Evolutionary conservation across 1,140 invertebrate genomes (phyloP).

Genomic region (Neodiprion pinetum): DNA sequence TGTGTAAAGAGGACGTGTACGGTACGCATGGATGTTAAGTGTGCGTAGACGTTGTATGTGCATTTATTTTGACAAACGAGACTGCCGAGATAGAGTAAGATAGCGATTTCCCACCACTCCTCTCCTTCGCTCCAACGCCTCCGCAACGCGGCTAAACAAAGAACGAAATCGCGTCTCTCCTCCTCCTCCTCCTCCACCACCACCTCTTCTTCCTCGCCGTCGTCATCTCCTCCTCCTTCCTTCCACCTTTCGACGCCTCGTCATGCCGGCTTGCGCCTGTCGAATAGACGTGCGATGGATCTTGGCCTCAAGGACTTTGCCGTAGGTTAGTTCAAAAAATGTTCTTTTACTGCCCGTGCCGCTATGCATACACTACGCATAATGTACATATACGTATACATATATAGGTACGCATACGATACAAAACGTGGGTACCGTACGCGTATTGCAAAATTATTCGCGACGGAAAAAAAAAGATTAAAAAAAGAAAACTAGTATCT

Average conservation of each 20-base stretch:
- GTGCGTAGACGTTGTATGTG: background rate
- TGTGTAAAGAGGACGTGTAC: no score
- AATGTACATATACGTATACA: slow-evolving; percentile 1
- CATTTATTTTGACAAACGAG: background rate
- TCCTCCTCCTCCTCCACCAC: background rate
- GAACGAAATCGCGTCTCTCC: background rate
- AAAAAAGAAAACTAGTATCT: no score
- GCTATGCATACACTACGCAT: background rate
- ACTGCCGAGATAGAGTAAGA: background rate
- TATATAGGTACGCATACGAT: slow-evolving; percentile 2
- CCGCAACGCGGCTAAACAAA: slow-evolving; percentile 1
- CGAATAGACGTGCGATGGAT: no score
- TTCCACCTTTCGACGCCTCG: background rate
- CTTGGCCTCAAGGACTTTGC: background rate
- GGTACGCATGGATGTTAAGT: no score
- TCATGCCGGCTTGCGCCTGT: no score
- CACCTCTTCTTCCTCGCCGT: background rate
- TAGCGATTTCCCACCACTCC: background rate
- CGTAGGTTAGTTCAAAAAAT: slow-evolving; percentile 3
- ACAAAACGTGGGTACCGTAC: background rate
- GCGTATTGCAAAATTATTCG: background rate
- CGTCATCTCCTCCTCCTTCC: background rate
- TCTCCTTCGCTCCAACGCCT: background rate
- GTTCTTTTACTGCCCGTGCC: background rate
- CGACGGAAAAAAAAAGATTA: no score